phyloP scores from a whole-genome alignment of 2,888 invertebrate species.

The Conistra vaccinii region DNA sequence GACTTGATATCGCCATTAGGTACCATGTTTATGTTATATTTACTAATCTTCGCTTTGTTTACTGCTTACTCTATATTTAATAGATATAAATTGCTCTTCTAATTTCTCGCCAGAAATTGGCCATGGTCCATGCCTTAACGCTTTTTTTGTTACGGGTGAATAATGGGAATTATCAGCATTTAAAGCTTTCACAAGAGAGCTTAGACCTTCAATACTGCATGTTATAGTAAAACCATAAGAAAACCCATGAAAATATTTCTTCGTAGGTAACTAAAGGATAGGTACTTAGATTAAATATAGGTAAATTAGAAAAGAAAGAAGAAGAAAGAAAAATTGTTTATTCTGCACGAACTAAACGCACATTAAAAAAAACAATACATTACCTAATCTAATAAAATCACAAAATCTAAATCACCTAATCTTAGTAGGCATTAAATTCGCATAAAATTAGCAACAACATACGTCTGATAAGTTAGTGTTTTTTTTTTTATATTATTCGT shows the following conservation, averaged over 20 bases:
- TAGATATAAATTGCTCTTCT: constrained; percentile 19
- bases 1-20: constrained; percentile 80
- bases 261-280: background rate
- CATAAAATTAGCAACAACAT: background rate
- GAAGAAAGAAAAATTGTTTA: too few relatives aligned
- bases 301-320: too few relatives aligned
- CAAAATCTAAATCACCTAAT: too few relatives aligned
- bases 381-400: too few relatives aligned
- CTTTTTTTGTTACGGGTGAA: background rate
- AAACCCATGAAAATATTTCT: background rate
- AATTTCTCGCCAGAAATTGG: constrained; percentile 12
- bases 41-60: constrained; percentile 44
- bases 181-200: background rate
- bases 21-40: constrained; percentile 57
- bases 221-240: constrained; percentile 10
- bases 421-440: background rate
- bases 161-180: background rate
- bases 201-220: too few relatives aligned
- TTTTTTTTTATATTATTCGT: too few relatives aligned
- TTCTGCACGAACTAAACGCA: too few relatives aligned
- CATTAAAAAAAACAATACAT: too few relatives aligned
- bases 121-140: constrained; percentile 1
- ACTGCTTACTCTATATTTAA: constrained; percentile 32
- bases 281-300: background rate
- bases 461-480: too few relatives aligned